phyloP scores from a whole-genome alignment of 2,888 invertebrate genomes.

The Yponomeuta cagnagella region DNA sequence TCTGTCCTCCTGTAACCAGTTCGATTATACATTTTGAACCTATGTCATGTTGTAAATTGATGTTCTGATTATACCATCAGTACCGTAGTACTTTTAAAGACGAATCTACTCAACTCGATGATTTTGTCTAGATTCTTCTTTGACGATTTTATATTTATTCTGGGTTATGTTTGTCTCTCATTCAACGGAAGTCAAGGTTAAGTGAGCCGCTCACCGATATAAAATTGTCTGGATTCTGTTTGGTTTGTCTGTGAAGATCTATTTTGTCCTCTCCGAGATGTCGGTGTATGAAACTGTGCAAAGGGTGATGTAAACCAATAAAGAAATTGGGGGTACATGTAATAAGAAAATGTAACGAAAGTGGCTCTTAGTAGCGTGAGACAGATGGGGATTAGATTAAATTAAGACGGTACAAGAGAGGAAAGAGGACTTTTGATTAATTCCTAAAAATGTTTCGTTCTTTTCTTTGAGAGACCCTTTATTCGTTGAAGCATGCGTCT shows the following conservation, averaged over 20 bases:
- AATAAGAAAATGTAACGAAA: not conserved
- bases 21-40: no score
- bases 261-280: not conserved
- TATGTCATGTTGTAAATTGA: no score
- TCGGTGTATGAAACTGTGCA: not conserved
- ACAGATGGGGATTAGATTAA: not conserved
- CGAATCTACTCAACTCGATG: no score
- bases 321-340: not conserved
- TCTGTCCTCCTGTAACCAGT: no score
- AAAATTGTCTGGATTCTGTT: not conserved
- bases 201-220: not conserved
- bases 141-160: not conserved
- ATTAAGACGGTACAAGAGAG: not conserved
- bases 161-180: not conserved
- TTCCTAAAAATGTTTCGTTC: not conserved
- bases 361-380: not conserved
- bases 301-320: not conserved
- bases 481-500: not conserved
- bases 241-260: not conserved
- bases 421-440: not conserved
- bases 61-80: no score
- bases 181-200: not conserved
- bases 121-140: not conserved
- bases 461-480: not conserved
- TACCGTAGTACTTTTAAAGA: no score